A percentile compares a stretch with the other conserved stretches of the same genome.
Conservation (phyloP, 2,113 vertebrate genomes). For the Sisor rabdophorus region DNA sequence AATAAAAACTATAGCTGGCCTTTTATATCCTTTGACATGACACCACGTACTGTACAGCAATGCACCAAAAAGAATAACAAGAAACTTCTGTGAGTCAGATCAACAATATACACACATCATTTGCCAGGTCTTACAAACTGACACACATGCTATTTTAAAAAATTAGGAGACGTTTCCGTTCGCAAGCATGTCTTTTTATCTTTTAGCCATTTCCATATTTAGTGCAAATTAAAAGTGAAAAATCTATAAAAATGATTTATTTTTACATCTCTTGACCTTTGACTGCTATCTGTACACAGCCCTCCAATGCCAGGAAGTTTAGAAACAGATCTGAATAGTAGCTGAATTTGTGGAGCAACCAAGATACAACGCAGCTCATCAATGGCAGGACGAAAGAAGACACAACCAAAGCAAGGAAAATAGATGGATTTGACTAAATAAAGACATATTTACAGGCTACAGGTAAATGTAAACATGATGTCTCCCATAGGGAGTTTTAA, state of each 20-base stretch:
- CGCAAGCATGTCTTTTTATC: conserved; percentile 57
- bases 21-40: neutral
- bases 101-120: neutral
- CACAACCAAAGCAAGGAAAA: conserved; percentile 39
- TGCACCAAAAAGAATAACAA: neutral
- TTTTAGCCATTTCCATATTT: conserved; percentile 57
- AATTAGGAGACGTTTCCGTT: conserved; percentile 35
- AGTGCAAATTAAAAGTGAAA: conserved; percentile 75
- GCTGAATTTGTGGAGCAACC: conserved; percentile 51
- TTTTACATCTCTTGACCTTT: conserved; percentile 32
- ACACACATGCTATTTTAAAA: too few species aligned
- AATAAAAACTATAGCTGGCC: conserved; percentile 14
- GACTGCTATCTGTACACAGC: conserved; percentile 37
- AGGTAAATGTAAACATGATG: conserved; percentile 60
- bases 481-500: conserved; percentile 37
- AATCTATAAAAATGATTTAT: conserved; percentile 64
- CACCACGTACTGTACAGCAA: neutral
- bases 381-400: neutral
- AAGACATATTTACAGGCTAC: conserved; percentile 62
- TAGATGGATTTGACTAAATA: conserved; percentile 19
- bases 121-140: neutral
- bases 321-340: conserved; percentile 50
- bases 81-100: neutral
- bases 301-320: conserved; percentile 45
- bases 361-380: conserved; percentile 60